Evolutionary conservation across 2,113 vertebrate genomes (phyloP).

Genomic region (Promerops cafer): DNA sequence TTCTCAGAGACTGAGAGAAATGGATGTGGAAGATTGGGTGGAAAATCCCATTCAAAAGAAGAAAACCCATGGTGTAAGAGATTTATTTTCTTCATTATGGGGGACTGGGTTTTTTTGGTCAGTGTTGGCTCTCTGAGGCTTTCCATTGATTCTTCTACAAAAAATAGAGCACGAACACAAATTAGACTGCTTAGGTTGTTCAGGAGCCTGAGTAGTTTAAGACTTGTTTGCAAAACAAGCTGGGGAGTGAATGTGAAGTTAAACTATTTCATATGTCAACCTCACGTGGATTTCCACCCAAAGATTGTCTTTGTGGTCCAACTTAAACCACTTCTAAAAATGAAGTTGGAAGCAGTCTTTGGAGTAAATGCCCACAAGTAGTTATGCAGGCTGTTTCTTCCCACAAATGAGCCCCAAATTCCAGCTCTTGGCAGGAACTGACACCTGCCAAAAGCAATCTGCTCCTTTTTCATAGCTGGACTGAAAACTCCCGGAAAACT

Average conservation of each 20-base stretch:
- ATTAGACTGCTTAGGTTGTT: background rate
- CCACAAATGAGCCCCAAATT: background rate
- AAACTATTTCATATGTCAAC: background rate
- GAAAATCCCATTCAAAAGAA: background rate
- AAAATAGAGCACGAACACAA: background rate
- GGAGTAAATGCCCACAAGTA: background rate
- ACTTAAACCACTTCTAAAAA: conserved; percentile 2
- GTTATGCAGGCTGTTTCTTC: background rate
- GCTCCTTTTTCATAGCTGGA: background rate
- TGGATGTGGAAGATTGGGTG: conserved; percentile 4
- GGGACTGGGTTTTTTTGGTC: background rate
- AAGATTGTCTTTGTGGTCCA: conserved; percentile 3
- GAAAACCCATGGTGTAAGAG: background rate
- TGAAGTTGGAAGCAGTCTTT: background rate
- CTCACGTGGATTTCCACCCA: background rate
- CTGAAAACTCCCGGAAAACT: background rate
- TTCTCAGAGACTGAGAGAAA: conserved; percentile 39
- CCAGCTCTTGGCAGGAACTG: background rate
- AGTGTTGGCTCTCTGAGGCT: background rate
- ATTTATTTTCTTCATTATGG: background rate
- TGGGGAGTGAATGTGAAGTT: background rate
- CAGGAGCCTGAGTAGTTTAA: background rate
- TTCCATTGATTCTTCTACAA: background rate
- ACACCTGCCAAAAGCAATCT: background rate
- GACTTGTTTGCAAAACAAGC: background rate